Evolutionary conservation across 35 echinoderm and acorn worm species (phyloP), one percentile per base, ranked within the genome.

Genomic region (Nesometra sesokonis): DNA sequence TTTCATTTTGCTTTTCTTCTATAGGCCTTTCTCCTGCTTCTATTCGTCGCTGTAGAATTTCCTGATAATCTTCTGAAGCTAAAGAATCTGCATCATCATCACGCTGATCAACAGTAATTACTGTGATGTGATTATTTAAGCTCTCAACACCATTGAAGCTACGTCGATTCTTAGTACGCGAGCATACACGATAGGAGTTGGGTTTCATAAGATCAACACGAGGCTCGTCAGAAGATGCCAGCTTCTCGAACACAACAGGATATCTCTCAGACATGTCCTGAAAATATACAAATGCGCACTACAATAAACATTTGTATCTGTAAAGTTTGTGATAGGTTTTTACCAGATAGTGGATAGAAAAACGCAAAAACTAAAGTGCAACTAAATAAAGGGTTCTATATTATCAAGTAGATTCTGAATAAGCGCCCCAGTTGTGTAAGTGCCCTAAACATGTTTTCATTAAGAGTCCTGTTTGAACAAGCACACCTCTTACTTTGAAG

Each of bases 181-280:
- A 92, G 29, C 90, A 78, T 19, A 97, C 85, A 38, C 92, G 89
- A 76, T 91, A 97, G 13, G 84, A 89, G 19, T 89, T 88, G 19
- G 93, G 85, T 47, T 93, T 93, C 79, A 93, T 84, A 8, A 88
- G 83, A n/a, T 77, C 77, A 37, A 89, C 88, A 11, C 89, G 92
- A 85, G 77, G 86, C 3, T 33, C 36, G 33, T 93, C 93, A 29
- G 87, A 77, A 31, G 77, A 88, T 31, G 91, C 57, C 46, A 97
- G 57, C 21, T 91, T 93, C 47, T 91, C 82, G 76, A 91, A 97
- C 0, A 97, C 87, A 5, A 94, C 95, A 31, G 95, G 92, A 90
- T 97, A 91, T 29, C 95, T 85, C 77, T 97, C 95, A 88, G 86
- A 87, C 0, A 92, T 87, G 80, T 93, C 95, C 95, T 97, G 40